Evolutionary conservation across 2,113 vertebrate species (phyloP).

Genomic region (Zapornia atra): DNA sequence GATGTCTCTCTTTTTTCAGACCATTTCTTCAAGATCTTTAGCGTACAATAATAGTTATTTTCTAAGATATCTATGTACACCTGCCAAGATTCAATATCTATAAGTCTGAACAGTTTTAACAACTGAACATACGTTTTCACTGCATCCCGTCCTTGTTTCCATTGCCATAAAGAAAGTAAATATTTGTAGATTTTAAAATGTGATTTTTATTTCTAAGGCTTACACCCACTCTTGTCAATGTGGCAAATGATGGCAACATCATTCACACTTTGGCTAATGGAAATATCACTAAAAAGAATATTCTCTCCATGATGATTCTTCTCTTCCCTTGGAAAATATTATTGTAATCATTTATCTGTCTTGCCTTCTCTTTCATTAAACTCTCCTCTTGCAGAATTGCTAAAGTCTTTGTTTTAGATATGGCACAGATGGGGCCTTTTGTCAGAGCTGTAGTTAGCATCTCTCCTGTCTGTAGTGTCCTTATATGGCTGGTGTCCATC

Average conservation of each 20-base stretch:
- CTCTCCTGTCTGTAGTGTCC: fast-evolving
- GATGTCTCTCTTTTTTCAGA: neutral
- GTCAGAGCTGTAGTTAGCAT: neutral
- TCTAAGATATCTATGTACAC: neutral
- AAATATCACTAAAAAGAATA: neutral
- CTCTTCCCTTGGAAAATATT: neutral
- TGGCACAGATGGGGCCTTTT: too few relatives aligned
- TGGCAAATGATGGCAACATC: neutral
- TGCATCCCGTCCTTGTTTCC: neutral
- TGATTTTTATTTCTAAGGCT: neutral
- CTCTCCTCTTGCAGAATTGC: neutral
- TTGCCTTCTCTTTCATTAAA: neutral
- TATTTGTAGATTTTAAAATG: neutral
- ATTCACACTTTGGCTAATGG: neutral
- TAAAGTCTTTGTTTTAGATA: neutral
- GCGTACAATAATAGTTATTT: neutral
- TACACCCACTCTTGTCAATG: neutral
- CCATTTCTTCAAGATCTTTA: neutral
- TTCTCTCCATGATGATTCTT: neutral
- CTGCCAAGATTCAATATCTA: neutral
- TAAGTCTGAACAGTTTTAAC: neutral
- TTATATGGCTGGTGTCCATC: fast-evolving
- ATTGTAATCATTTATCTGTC: neutral
- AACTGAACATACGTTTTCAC: neutral
- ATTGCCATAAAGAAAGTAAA: neutral